Percentiles rank a stretch among this genome's conserved stretches.
These are phyloP conservation scores for Corbicula japonica DNA, from an alignment of 2,888 invertebrate genomes.

Conservation along the genomic window DNA sequence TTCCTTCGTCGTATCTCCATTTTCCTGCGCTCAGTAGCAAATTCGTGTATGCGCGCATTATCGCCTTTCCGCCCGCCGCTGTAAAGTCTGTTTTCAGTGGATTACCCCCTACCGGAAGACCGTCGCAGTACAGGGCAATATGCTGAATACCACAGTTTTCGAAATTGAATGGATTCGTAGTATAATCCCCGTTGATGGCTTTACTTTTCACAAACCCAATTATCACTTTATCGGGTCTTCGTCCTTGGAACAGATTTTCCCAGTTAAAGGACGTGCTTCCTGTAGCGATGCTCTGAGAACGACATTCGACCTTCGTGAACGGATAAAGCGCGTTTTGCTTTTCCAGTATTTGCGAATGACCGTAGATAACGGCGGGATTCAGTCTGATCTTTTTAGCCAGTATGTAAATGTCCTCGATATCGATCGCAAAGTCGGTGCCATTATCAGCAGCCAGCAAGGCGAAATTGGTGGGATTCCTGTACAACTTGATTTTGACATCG, in stretches of 20 bases:
- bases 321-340: slow-evolving; percentile 33
- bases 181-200: no score
- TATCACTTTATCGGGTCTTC: slow-evolving; percentile 26
- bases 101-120: slow-evolving; percentile 40
- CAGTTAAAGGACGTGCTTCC: slow-evolving; percentile 21
- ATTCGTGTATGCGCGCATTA: slow-evolving; percentile 39
- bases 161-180: no score
- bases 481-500: no score
- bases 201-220: slow-evolving; percentile 37
- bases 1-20: slow-evolving; percentile 46
- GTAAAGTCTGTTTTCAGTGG: slow-evolving; percentile 33
- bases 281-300: slow-evolving; percentile 28
- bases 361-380: slow-evolving; percentile 34
- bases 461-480: no score
- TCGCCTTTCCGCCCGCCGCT: background rate
- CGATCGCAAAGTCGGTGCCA: slow-evolving; percentile 11
- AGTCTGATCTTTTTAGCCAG: slow-evolving; percentile 27
- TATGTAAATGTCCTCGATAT: slow-evolving; percentile 25
- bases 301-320: slow-evolving; percentile 33
- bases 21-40: slow-evolving; percentile 30
- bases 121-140: no score
- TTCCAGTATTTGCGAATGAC: slow-evolving; percentile 27
- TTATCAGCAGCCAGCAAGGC: slow-evolving; percentile 6
- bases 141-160: no score
- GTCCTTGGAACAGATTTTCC: slow-evolving; percentile 28